Base-by-base conservation (phyloP, 2,113 vertebrate species). In the Asarcornis scutulata region DNA sequence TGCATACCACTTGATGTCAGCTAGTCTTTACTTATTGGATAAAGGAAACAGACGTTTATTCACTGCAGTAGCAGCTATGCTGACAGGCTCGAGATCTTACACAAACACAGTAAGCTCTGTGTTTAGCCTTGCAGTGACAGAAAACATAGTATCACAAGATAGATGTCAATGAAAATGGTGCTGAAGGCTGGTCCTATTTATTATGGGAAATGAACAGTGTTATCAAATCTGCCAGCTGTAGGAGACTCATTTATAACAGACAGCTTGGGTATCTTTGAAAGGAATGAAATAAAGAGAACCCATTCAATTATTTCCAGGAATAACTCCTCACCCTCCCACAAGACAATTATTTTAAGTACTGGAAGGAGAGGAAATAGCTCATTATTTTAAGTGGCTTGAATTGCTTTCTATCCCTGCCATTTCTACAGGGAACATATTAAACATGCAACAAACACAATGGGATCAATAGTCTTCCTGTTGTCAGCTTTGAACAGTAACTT, bases 301-400 rank as follows among this genome's bases (percentile, higher is more conserved):
- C 52, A 76, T 85, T 89, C 78, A 73, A 56, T 86, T 94, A 72
- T 56, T 81, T 56, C 73, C 46, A 88, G 68, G 48, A 96, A 78
- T 34, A 13, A 58, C 12, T 94, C 25, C 23, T 86, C 34, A 42
- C 36, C 20, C 38, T 83, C n/a, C 55, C 25, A 26, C 27, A 75
- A 52, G 42, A 80, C 79, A 75, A 92, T 76, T 83, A 53, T 55
- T 81, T 94, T 77, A 88, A 94, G 75, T 91, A 75, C 32, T 84
- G 14, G 42, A 86, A 77, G 63, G 17, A 64, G 53, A 88, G 77
- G 22, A 62, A 81, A 62, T 80, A 77, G 22, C 62, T 81, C 36
- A 89, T 89, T 82, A 95, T 68, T 96, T 93, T 95, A 93, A 69
- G 26, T 79, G 72, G 60, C 31, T 82, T 84, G 66, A 80, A 40